Conservation (phyloP, 2,113 vertebrate species). For the Pardalotus punctatus region DNA sequence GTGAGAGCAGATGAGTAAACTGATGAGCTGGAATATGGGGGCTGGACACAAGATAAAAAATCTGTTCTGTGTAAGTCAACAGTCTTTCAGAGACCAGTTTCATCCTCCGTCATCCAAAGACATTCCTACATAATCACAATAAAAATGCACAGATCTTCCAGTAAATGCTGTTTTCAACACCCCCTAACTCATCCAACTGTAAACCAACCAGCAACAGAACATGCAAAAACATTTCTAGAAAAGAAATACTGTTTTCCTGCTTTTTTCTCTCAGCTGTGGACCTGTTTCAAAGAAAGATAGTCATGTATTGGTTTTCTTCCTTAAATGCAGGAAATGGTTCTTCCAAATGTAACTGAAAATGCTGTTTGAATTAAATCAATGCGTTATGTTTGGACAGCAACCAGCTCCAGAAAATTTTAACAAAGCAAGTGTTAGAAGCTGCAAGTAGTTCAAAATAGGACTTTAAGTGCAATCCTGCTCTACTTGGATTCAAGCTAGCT, state of each 20-base stretch:
- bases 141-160: neutral
- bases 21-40: neutral
- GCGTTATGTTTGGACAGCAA: neutral
- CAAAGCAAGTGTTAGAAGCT: neutral
- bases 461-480: neutral
- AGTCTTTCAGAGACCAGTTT: neutral
- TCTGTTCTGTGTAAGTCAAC: neutral
- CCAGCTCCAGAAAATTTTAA: neutral
- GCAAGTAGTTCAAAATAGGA: neutral
- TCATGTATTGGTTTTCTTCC: neutral
- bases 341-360: conserved; percentile 24
- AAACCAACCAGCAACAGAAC: neutral
- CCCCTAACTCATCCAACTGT: neutral
- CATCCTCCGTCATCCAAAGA: neutral
- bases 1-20: neutral
- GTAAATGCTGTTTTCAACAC: neutral
- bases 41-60: neutral
- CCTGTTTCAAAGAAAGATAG: neutral
- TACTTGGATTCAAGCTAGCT: neutral
- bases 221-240: neutral
- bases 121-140: neutral
- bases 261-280: neutral
- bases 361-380: neutral
- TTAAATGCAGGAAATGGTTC: neutral
- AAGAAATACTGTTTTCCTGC: neutral